Evolutionary conservation across 2,113 vertebrate species (phyloP).

Genomic region (Gobiocypris rarus): DNA sequence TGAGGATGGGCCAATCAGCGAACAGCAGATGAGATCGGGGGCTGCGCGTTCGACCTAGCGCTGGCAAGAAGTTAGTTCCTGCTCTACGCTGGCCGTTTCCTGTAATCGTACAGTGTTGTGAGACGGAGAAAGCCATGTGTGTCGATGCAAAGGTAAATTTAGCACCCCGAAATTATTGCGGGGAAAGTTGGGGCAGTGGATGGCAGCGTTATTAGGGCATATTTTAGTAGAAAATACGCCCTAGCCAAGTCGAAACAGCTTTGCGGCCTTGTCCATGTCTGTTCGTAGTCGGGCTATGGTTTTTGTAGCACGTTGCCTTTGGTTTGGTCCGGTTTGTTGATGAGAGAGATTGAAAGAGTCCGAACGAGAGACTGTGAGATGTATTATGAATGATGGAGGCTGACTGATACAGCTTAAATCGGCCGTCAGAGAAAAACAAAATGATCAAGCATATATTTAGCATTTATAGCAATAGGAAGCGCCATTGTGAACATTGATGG

Average conservation of each 20-base stretch:
- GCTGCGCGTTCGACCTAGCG: conserved; percentile 65
- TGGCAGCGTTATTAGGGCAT: conserved; percentile 65
- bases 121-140: conserved; percentile 87
- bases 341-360: conserved; percentile 61
- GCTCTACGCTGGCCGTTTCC: conserved; percentile 83
- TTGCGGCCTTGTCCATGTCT: conserved; percentile 80
- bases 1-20: conserved; percentile 63
- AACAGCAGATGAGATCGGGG: conserved; percentile 33
- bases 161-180: conserved; percentile 72
- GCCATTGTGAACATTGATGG: conserved; percentile 37
- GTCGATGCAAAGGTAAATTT: conserved; percentile 84
- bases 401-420: not conserved
- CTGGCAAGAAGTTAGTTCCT: conserved; percentile 80
- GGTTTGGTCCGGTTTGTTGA: conserved; percentile 84
- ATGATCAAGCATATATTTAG: not conserved
- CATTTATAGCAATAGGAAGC: conserved; percentile 13
- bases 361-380: conserved; percentile 65
- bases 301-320: conserved; percentile 84
- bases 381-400: conserved; percentile 57
- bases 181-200: conserved; percentile 63
- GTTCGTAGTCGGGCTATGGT: conserved; percentile 75
- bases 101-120: conserved; percentile 84
- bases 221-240: conserved; percentile 66
- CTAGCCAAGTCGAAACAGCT: conserved; percentile 70
- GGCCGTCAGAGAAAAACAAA: not conserved